Evolutionary conservation across 2,113 vertebrate genomes (phyloP), one percentile per base, ranked within the genome.

Genomic region (Pelecanoides urinatrix): DNA sequence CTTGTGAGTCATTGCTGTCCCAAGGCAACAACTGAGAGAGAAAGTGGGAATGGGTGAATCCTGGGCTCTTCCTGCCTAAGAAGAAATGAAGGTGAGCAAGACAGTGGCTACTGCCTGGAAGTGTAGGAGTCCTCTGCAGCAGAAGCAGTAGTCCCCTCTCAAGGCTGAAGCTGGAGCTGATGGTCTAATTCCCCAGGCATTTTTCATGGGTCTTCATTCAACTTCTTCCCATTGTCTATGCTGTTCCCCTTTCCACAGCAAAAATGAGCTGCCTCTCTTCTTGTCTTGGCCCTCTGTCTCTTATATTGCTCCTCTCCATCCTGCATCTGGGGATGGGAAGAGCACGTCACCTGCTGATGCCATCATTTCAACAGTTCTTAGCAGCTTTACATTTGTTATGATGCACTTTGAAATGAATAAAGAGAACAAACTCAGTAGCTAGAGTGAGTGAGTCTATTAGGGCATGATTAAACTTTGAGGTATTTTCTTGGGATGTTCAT

Each of bases 271-370:
- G 26, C 30, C 30, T 82, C 38, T 82, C 21, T 36, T 52, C 5
- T 18, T 66, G 45, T 77, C 45, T 58, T 52, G 21, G 18, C 6
- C 1, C 12, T 68, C 59, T 50, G 13, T 25, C 21, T 77, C 21
- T 75, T 40, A 29, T 0, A 2, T 20, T n/a, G 5, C 34, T 93
- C 18, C 52, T 83, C 34, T 75, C 34, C 23, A 21, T 67, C n/a
- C 58, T 76, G 29, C 68, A 26, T 34, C 26, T 18, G 15, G 47
- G 23, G 45, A 52, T 38, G 20, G 21, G n/a, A 78, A 52, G 23
- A 74, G 27, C 44, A 14, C 0, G 0, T 58, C 59, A 61, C 38
- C 40, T 68, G 30, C 30, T 29, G 56, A 2, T 8, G 26, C 26
- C 10, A 25, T 49, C 1, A n/a, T 14, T 65, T 72, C 59, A 79